These are phyloP conservation scores for Nomada flava DNA, from an alignment of 2,888 invertebrate genomes.

Conservation along the genomic window DNA sequence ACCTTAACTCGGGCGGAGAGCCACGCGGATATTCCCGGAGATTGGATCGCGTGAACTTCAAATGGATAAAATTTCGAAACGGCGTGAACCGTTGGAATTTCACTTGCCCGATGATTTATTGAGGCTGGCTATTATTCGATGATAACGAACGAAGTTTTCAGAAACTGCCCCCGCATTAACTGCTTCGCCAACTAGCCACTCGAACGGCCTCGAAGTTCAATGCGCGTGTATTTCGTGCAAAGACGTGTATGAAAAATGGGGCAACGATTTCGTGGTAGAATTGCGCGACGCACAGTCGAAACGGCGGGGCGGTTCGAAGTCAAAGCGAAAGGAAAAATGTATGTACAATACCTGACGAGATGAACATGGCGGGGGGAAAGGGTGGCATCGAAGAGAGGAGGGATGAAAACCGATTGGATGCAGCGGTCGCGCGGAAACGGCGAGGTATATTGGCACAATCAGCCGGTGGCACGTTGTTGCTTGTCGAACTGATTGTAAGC, in stretches of 20 bases:
- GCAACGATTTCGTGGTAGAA: not conserved
- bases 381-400: not conserved
- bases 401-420: conserved; percentile 56
- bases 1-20: not conserved
- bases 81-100: too few relatives aligned
- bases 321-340: conserved; percentile 15
- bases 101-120: too few relatives aligned
- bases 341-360: not conserved
- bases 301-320: not conserved
- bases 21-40: not conserved
- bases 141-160: too few relatives aligned
- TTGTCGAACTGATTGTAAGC: conserved; percentile 71
- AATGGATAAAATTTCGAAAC: too few relatives aligned
- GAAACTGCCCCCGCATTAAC: too few relatives aligned
- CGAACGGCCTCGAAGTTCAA: too few relatives aligned
- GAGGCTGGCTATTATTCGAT: too few relatives aligned
- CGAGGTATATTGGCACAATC: conserved; percentile 75
- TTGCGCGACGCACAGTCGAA: not conserved
- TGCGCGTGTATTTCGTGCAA: too few relatives aligned
- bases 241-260: too few relatives aligned
- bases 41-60: too few relatives aligned
- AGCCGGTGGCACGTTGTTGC: conserved; percentile 70
- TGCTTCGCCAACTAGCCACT: too few relatives aligned
- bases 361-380: not conserved
- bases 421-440: conserved; percentile 49